phyloP scores from a whole-genome alignment of 1,140 invertebrate genomes.

The Hetaerina americana region DNA sequence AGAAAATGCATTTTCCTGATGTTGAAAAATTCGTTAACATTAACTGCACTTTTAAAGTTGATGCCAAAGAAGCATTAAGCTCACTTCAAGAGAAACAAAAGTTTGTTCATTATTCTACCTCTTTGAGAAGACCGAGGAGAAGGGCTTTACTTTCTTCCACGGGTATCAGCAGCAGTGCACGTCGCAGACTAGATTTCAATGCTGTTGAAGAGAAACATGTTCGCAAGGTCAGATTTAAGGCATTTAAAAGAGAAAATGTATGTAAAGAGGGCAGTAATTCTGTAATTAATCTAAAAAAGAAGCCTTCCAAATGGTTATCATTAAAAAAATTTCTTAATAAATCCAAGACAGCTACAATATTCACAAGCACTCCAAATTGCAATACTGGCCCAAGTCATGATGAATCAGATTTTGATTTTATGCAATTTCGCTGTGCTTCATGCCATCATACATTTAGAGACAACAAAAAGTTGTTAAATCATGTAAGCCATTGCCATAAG shows the following conservation, averaged over 20 bases:
- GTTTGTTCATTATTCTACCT: neutral
- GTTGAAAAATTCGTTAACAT: slow-evolving; percentile 16
- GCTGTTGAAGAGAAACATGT: neutral
- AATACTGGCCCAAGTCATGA: neutral
- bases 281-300: neutral
- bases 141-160: neutral
- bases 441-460: slow-evolving; percentile 14
- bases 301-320: neutral
- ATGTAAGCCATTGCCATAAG: slow-evolving; percentile 11
- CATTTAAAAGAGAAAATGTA: neutral
- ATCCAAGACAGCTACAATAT: neutral
- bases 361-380: neutral
- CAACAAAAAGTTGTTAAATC: slow-evolving; percentile 17
- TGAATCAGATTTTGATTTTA: neutral
- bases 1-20: slow-evolving; percentile 20
- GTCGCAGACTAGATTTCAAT: neutral
- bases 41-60: slow-evolving; percentile 14
- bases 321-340: neutral
- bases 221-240: neutral
- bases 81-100: neutral
- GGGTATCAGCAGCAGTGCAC: neutral
- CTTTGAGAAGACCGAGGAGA: neutral
- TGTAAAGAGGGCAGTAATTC: neutral
- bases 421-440: neutral
- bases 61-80: neutral